phyloP scores from a whole-genome alignment of 2,113 vertebrate species.

The Rhegmatorhina hoffmannsi region DNA sequence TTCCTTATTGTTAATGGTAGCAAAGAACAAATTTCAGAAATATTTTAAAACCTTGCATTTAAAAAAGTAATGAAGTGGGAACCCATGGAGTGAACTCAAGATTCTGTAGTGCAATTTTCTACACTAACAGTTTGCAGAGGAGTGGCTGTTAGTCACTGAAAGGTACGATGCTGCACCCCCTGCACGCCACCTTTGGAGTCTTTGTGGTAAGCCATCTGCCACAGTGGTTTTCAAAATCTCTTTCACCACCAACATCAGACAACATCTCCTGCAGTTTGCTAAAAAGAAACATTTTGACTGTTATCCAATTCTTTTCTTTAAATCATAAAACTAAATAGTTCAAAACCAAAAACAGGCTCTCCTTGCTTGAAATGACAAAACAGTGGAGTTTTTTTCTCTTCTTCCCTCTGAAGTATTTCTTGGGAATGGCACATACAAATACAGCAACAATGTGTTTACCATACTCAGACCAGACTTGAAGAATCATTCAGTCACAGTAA shows the following conservation, averaged over 20 bases:
- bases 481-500: neutral
- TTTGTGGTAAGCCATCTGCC: constrained; percentile 56
- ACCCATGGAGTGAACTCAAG: neutral
- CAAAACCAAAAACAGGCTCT: neutral
- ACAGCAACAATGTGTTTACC: neutral
- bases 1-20: neutral
- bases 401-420: neutral
- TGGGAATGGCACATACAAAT: neutral
- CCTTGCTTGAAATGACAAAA: neutral
- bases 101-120: neutral
- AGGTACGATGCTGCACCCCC: neutral
- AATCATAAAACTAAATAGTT: neutral
- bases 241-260: constrained; percentile 35
- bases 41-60: neutral
- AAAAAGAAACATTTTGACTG: constrained; percentile 31
- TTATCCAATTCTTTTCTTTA: constrained; percentile 25
- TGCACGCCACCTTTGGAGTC: constrained; percentile 6
- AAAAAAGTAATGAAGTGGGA: neutral
- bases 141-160: neutral
- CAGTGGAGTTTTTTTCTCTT: neutral
- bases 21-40: neutral
- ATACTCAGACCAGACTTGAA: neutral
- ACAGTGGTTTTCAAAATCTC: constrained; percentile 30
- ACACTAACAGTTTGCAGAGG: neutral
- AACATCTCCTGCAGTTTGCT: constrained; percentile 15